Conservation (phyloP, 1,140 invertebrate genomes). For the Latrodectus geometricus region DNA sequence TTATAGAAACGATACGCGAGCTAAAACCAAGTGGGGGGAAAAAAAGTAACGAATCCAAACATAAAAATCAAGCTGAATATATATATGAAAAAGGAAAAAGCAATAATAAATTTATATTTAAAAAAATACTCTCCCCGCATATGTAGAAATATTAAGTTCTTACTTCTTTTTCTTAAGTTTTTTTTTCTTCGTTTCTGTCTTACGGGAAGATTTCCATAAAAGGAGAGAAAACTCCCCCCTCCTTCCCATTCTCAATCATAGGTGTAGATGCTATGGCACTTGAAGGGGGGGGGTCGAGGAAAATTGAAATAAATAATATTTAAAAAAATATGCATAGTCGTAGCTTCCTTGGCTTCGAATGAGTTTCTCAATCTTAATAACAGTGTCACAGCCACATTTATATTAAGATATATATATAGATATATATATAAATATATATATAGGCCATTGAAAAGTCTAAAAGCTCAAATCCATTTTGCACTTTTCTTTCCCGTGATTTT, state of each 20-base stretch:
- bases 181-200: neutral
- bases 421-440: slow-evolving; percentile 40
- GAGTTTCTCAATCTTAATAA: slow-evolving; percentile 57
- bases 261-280: slow-evolving; percentile 12
- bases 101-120: slow-evolving; percentile 48
- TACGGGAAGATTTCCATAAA: slow-evolving; percentile 41
- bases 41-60: neutral
- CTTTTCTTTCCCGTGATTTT: slow-evolving; percentile 35
- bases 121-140: slow-evolving; percentile 23
- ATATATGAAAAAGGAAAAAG: slow-evolving; percentile 1
- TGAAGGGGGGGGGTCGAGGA: neutral
- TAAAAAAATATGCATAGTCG: slow-evolving; percentile 33
- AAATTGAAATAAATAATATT: slow-evolving; percentile 55
- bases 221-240: slow-evolving; percentile 1
- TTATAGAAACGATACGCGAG: slow-evolving; percentile 30
- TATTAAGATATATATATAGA: too few species aligned
- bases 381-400: slow-evolving; percentile 56
- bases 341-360: slow-evolving; percentile 29
- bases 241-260: slow-evolving; percentile 18
- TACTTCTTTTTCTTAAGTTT: slow-evolving; percentile 11
- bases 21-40: neutral
- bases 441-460: slow-evolving; percentile 24
- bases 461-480: slow-evolving; percentile 46
- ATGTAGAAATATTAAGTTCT: slow-evolving; percentile 60
- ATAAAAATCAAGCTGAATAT: neutral